Percentiles rank a stretch among this genome's conserved stretches.
These are phyloP conservation scores for Tupaia tana DNA, from an alignment of 2,113 vertebrate genomes.

Conservation along the genomic window DNA sequence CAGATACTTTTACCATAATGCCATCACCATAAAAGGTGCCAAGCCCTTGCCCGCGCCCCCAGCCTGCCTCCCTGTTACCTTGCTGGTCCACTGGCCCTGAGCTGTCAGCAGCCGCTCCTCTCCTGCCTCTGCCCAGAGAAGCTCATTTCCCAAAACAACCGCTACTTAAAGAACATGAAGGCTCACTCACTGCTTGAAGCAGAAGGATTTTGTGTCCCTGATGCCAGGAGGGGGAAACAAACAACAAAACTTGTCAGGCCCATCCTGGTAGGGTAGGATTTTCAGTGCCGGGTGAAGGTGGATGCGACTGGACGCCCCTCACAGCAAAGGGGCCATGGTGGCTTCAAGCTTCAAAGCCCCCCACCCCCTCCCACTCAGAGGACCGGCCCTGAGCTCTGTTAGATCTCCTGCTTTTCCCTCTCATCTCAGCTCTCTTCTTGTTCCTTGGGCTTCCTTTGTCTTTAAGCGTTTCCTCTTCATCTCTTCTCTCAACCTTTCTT, in stretches of 20 bases:
- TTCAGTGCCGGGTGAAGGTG: not conserved
- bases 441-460: not conserved
- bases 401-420: slow-evolving; percentile 5
- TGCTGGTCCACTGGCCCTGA: too few relatives aligned
- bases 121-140: not conserved
- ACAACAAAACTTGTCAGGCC: not conserved
- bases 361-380: too few relatives aligned
- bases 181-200: not conserved
- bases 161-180: slow-evolving; percentile 1
- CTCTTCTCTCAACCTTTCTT: not conserved
- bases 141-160: slow-evolving; percentile 62
- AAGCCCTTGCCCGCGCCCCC: not conserved
- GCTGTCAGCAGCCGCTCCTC: too few relatives aligned
- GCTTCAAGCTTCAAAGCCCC: not conserved
- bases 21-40: not conserved
- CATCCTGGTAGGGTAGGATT: not conserved
- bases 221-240: not conserved
- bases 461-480: slow-evolving; percentile 23
- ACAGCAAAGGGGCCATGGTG: not conserved
- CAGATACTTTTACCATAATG: not conserved
- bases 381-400: not conserved
- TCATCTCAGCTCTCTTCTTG: slow-evolving; percentile 45
- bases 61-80: not conserved
- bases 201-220: not conserved
- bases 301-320: not conserved